phyloP scores from a whole-genome alignment of 2,888 invertebrate genomes.

The Protodeltote pygarga region DNA sequence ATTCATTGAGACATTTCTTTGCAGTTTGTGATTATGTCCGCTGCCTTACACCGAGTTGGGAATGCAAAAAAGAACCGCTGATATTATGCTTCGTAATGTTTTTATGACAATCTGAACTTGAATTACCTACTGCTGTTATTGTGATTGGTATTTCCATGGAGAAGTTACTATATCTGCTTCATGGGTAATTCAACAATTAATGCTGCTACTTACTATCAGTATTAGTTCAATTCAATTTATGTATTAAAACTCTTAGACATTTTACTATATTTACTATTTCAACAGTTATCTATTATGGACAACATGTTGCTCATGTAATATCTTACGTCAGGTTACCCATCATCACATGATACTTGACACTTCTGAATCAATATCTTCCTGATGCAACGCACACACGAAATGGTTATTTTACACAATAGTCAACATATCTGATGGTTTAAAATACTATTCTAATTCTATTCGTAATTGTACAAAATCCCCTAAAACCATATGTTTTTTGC shows the following conservation, averaged over 20 bases:
- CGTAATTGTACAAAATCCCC: too few species aligned
- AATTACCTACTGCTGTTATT: background rate
- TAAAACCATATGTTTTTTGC: too few species aligned
- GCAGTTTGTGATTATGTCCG: background rate
- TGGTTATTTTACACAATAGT: constrained; percentile 21
- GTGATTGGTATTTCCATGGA: constrained; percentile 1
- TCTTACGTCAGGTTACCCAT: constrained; percentile 38
- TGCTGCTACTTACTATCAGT: too few species aligned
- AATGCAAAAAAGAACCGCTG: background rate
- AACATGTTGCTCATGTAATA: constrained; percentile 33
- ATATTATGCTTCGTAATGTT: background rate
- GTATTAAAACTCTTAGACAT: too few species aligned
- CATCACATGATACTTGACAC: constrained; percentile 34
- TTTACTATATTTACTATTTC: constrained; percentile 4
- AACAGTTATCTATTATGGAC: constrained; percentile 12
- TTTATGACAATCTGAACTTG: too few species aligned
- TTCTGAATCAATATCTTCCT: constrained; percentile 42
- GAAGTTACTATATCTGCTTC: too few species aligned
- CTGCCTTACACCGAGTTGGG: background rate
- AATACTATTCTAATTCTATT: too few species aligned
- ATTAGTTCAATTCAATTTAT: too few species aligned
- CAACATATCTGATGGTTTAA: too few species aligned
- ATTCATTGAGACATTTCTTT: constrained; percentile 6
- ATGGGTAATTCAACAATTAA: too few species aligned
- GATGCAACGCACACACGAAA: constrained; percentile 13